A percentile compares a stretch with the other conserved stretches of the same genome.
phyloP scores from a whole-genome alignment of 2,113 vertebrate species.

The Carassius gibelio region DNA sequence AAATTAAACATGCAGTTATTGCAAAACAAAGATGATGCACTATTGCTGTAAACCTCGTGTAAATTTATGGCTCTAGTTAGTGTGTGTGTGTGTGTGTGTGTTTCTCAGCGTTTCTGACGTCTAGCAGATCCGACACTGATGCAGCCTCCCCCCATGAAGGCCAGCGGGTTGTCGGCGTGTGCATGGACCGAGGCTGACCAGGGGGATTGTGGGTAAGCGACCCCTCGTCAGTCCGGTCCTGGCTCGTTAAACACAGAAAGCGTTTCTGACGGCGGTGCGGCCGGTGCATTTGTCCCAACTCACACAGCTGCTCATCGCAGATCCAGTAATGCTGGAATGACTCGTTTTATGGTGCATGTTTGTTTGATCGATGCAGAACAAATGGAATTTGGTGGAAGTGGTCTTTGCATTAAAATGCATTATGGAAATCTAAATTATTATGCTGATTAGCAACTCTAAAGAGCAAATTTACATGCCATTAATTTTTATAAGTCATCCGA shows the following conservation, averaged over 20 bases:
- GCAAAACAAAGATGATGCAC: background rate
- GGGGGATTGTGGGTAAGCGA: slow-evolving; percentile 40
- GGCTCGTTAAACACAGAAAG: slow-evolving; percentile 19
- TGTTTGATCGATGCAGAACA: slow-evolving; percentile 8
- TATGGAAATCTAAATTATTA: slow-evolving; percentile 49
- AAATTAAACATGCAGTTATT: background rate
- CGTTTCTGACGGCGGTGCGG: slow-evolving; percentile 50
- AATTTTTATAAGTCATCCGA: background rate
- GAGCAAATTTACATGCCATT: slow-evolving; percentile 8
- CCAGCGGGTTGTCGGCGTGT: slow-evolving; percentile 62
- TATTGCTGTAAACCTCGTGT: slow-evolving; percentile 41
- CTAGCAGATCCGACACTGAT: slow-evolving; percentile 57
- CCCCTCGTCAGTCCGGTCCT: slow-evolving; percentile 28
- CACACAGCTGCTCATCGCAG: slow-evolving; percentile 74
- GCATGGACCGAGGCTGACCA: slow-evolving; percentile 58
- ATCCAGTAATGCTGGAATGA: slow-evolving; percentile 21
- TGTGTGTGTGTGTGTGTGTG: slow-evolving; percentile 35
- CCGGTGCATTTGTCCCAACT: slow-evolving; percentile 75
- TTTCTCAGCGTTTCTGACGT: slow-evolving; percentile 33
- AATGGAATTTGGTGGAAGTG: slow-evolving; percentile 18
- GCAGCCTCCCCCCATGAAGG: slow-evolving; percentile 75
- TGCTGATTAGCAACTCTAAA: slow-evolving; percentile 2
- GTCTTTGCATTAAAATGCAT: background rate
- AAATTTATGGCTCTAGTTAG: slow-evolving; percentile 35
- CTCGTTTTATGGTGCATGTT: background rate